phyloP scores from a whole-genome alignment of 2,113 vertebrate species.

The Tonatia bakeri region DNA sequence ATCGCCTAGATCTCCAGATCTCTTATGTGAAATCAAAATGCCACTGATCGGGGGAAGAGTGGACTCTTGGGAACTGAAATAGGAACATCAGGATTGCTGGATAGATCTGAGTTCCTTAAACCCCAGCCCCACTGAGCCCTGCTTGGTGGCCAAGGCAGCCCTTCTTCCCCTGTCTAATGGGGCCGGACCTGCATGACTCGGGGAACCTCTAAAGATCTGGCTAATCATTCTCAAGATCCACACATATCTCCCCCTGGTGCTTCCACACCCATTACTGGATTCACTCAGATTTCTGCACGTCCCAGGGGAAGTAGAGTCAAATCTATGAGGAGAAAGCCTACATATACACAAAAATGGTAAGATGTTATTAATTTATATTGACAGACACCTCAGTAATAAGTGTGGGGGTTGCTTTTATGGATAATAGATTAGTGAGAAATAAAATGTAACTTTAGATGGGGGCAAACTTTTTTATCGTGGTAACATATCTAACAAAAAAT shows the following conservation, averaged over 20 bases:
- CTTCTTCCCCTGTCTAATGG: not conserved
- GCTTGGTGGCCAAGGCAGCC: not conserved
- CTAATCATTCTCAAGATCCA: not conserved
- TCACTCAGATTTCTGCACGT: slow-evolving; percentile 18
- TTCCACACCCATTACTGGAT: not conserved
- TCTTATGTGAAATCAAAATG: not conserved
- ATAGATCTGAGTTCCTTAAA: not conserved
- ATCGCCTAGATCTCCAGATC: not conserved
- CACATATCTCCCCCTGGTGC: not conserved
- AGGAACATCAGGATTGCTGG: not conserved
- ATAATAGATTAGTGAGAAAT: not conserved
- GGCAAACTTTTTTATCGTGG: not conserved
- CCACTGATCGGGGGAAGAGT: not conserved
- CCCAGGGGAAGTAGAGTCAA: not conserved
- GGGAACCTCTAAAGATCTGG: not conserved
- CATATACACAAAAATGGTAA: not conserved
- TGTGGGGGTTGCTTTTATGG: not conserved
- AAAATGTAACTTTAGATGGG: not conserved
- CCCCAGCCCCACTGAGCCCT: not conserved
- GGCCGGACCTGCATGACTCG: not conserved
- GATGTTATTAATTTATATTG: not conserved
- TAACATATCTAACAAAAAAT: not conserved
- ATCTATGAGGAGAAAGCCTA: not conserved
- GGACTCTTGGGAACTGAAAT: not conserved
- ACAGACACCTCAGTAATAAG: not conserved